Base-by-base conservation (phyloP, 1,140 invertebrate genomes). In the Schlechtendalia chinensis region DNA sequence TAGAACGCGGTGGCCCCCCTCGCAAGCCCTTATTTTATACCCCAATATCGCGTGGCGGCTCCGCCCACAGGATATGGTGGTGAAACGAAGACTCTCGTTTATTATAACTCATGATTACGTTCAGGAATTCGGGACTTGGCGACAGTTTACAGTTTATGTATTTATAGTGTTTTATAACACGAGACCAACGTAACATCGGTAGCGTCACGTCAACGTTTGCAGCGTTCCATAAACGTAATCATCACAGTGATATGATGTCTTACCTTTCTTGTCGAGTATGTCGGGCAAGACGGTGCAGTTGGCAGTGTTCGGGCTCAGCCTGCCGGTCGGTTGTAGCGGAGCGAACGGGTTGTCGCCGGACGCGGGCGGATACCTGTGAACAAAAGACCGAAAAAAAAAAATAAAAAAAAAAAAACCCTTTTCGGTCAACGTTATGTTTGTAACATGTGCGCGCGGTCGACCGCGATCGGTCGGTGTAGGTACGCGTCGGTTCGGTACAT, bases 261-360 rank as follows among this genome's bases (percentile, higher is more conserved):
- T 79, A 82, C 82, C 82, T 82, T 82, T 82, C 67, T 82, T 82
- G 61, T 82, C 80, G 61, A 82, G 72, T 32, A 82, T 81, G 61
- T 82, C 82, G 27, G 82, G 82, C 63, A 82, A 79, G 16, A 75
- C 72, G 22, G 81, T 75, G 22, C 81, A 81, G 14, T 74, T 81
- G 45, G 72, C 72, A 50, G 71, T 77, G 32, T 75, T 75, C 16
- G 72, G 81, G 56, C 81, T 81, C 63, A 75, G 79, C 5, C 80
- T 63, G 17, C 71, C 53, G 39, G 72, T 81, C 19, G 82, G 80
- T 65, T 82, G 82, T 27, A 82, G 61, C n/a, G 80, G 58, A 59
- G 71, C 54, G 65, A 82, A 82, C 45, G 82, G 82, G 67, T 72
- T 81, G 45, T 81, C 81, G 12, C 74, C 67, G 17, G 80, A 56